These are phyloP conservation scores for Phytoseiulus persimilis DNA, from an alignment of 2,888 invertebrate genomes.

Conservation along the genomic window DNA sequence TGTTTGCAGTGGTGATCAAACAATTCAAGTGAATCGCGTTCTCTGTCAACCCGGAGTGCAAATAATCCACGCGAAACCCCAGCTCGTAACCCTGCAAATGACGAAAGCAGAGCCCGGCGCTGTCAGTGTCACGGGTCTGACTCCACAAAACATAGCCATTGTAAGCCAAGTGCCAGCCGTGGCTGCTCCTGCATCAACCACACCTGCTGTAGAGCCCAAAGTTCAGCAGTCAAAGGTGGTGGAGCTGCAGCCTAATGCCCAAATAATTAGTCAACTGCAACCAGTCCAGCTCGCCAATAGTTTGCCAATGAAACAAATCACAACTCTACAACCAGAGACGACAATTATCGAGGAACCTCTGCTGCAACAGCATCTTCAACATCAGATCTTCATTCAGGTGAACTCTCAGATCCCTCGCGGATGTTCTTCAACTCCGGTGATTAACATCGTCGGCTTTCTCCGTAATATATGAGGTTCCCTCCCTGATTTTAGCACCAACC, in stretches of 20 bases:
- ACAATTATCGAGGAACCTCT: slow-evolving; percentile 47
- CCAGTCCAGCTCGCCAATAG: slow-evolving; percentile 43
- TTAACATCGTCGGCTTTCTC: no score
- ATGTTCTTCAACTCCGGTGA: no score
- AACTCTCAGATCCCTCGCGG: no score
- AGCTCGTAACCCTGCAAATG: slow-evolving; percentile 15
- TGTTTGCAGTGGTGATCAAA: background rate
- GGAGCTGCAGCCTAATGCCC: background rate
- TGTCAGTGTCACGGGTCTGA: slow-evolving; percentile 9
- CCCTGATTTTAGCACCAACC: slow-evolving; percentile 48
- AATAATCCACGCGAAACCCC: slow-evolving; percentile 30
- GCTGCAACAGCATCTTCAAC: slow-evolving; percentile 62
- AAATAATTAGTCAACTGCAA: background rate
- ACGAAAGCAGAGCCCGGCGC: background rate
- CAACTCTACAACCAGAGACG: background rate
- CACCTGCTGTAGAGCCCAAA: background rate
- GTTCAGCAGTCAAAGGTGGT: slow-evolving; percentile 43
- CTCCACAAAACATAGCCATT: slow-evolving; percentile 18
- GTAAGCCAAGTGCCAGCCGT: slow-evolving; percentile 9
- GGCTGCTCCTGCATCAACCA: background rate
- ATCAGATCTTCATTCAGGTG: slow-evolving; percentile 59
- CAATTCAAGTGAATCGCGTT: slow-evolving; percentile 25
- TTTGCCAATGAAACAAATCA: background rate
- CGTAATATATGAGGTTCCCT: no score
- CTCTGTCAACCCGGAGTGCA: slow-evolving; percentile 35